Conservation (phyloP, 2,797 vertebrate genomes). For the Takifugu ocellatus region DNA sequence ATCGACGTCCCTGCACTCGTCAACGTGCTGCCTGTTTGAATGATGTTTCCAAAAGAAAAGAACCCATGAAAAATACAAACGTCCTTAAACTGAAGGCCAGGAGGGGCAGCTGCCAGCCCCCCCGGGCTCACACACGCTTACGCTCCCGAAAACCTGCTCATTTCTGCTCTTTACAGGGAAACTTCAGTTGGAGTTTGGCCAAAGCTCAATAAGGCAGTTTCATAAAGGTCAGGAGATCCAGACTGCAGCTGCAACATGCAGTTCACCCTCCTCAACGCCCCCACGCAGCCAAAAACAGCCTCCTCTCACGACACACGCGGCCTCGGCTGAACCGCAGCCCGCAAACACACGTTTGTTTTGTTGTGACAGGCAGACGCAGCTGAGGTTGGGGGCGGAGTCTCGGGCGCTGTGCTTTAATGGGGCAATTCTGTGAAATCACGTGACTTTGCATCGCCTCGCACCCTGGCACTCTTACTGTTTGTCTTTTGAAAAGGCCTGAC, state of each 20-base stretch:
- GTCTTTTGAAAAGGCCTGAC: neutral
- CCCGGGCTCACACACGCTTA: too few relatives aligned
- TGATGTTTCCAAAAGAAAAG: neutral
- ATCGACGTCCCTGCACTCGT: constrained; percentile 29
- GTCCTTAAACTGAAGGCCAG: too few relatives aligned
- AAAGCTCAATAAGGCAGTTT: too few relatives aligned
- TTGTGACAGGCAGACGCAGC: neutral
- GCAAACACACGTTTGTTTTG: neutral
- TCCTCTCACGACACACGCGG: neutral
- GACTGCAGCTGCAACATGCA: neutral
- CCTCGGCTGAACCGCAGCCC: neutral
- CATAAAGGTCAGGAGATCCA: too few relatives aligned
- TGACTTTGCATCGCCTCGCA: neutral
- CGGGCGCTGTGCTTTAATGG: neutral
- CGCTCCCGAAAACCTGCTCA: too few relatives aligned
- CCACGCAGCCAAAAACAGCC: neutral
- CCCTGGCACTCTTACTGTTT: accelerated
- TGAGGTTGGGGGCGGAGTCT: neutral
- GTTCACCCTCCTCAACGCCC: too few relatives aligned
- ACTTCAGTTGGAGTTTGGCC: too few relatives aligned
- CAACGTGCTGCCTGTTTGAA: constrained; percentile 62
- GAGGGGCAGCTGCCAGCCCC: too few relatives aligned
- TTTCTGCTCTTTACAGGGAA: too few relatives aligned
- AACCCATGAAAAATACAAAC: neutral
- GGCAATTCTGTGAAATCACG: constrained; percentile 41